A percentile compares a stretch with the other conserved stretches of the same genome.
Evolutionary conservation across 2,113 vertebrate genomes (phyloP).

Genomic region (Ciconia maguari): DNA sequence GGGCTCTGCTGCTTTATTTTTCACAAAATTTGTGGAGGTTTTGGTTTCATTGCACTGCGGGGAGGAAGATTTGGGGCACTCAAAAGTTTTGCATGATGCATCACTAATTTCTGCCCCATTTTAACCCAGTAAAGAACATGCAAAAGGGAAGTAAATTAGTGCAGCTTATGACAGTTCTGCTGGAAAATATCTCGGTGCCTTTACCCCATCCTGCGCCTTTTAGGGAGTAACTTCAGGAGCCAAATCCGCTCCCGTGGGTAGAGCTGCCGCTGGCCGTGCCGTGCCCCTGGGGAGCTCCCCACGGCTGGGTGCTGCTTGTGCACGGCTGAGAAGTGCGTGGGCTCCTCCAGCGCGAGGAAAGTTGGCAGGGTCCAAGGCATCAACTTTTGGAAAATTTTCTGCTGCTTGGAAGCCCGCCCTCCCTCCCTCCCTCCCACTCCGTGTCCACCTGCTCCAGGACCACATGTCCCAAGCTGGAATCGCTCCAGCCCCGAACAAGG

Average conservation of each 20-base stretch:
- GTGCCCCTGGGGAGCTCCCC: not conserved
- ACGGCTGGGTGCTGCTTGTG: not conserved
- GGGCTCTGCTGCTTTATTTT: not conserved
- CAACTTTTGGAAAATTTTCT: not conserved
- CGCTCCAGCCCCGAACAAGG: not conserved
- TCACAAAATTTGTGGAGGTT: not conserved
- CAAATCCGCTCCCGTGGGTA: not conserved
- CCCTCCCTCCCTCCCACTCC: not conserved
- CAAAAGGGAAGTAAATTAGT: not conserved
- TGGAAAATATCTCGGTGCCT: not conserved
- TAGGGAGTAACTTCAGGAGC: not conserved
- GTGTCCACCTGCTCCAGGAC: constrained; percentile 43
- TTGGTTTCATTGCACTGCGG: not conserved
- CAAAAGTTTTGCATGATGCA: not conserved
- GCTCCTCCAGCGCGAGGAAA: not conserved
- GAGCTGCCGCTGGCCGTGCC: not conserved
- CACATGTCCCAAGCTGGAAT: constrained; percentile 43
- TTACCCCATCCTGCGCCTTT: not conserved
- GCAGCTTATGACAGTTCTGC: not conserved
- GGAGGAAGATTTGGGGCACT: not conserved
- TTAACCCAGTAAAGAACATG: not conserved
- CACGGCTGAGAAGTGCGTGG: not conserved
- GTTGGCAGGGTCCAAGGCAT: not conserved
- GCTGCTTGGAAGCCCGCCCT: not conserved
- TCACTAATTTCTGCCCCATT: not conserved